These are phyloP conservation scores for Pipistrellus kuhlii DNA, from an alignment of 2,797 vertebrate species.

Conservation along the genomic window DNA sequence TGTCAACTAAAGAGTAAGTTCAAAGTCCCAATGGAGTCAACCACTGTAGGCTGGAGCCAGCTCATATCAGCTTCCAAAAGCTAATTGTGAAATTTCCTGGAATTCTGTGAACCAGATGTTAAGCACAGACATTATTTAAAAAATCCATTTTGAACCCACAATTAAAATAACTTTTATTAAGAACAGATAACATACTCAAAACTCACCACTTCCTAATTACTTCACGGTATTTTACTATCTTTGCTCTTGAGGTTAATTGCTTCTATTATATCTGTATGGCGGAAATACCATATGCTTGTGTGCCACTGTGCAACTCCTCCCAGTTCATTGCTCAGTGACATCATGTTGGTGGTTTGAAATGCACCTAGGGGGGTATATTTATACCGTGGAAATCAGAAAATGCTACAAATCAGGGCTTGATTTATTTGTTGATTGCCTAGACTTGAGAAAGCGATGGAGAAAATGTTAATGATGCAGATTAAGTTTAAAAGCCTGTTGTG, in stretches of 20 bases:
- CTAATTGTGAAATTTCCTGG: neutral
- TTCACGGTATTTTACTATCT: neutral
- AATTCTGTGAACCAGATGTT: constrained; percentile 3
- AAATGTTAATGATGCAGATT: constrained; percentile 63
- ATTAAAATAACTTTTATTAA: constrained; percentile 1
- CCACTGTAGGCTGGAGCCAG: neutral
- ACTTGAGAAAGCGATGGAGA: constrained; percentile 18
- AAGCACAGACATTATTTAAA: neutral
- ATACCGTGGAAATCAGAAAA: constrained; percentile 12
- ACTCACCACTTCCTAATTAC: constrained; percentile 11
- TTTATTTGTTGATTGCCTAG: constrained; percentile 64
- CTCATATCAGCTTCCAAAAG: neutral
- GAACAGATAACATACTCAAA: neutral
- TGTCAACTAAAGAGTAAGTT: neutral
- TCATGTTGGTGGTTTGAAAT: neutral
- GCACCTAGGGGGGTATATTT: neutral
- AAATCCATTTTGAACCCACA: constrained; percentile 12
- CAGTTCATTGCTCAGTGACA: neutral
- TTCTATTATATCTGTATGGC: neutral
- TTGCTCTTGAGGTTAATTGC: neutral
- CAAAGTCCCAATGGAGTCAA: neutral
- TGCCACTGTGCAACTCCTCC: neutral
- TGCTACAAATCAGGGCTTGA: neutral
- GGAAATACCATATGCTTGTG: neutral
- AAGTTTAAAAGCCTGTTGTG: constrained; percentile 34